Evolutionary conservation across 2,797 vertebrate genomes (phyloP).

Genomic region (Lagocephalus sceleratus): DNA sequence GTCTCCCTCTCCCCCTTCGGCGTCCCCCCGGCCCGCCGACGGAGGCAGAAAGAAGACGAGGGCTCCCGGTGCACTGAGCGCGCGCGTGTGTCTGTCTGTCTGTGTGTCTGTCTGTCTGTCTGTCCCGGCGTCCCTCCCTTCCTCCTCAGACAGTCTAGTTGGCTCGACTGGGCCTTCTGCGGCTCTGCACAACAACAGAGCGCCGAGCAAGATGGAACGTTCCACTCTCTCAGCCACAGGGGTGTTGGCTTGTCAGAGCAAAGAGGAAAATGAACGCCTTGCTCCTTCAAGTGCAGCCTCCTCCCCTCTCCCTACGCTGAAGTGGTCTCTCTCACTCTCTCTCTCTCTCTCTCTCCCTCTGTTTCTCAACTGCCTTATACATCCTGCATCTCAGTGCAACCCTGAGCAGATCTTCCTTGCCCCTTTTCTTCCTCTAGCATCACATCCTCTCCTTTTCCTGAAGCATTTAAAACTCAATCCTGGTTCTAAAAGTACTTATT

Average conservation of each 20-base stretch:
- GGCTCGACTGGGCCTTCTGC: conserved; percentile 75
- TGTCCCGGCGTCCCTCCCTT: conserved; percentile 36
- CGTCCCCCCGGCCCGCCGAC: conserved; percentile 32
- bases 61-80: conserved; percentile 40
- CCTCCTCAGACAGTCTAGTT: conserved; percentile 52
- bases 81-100: neutral
- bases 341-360: conserved; percentile 30
- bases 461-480: conserved; percentile 36
- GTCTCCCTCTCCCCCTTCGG: conserved; percentile 28
- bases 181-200: conserved; percentile 85
- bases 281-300: conserved; percentile 41
- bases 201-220: conserved; percentile 69
- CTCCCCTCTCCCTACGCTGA: conserved; percentile 33
- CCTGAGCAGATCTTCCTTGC: conserved; percentile 23
- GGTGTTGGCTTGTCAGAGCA: conserved; percentile 50
- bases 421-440: conserved; percentile 13
- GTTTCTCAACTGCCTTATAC: conserved; percentile 68
- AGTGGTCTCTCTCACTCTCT: conserved; percentile 34
- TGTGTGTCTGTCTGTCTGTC: conserved; percentile 35
- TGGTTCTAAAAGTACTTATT: no score
- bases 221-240: conserved; percentile 69
- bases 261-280: conserved; percentile 44
- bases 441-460: conserved; percentile 19
- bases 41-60: conserved; percentile 48
- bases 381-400: conserved; percentile 80